A percentile compares a stretch with the other conserved stretches of the same genome.
These are phyloP conservation scores for Tapirus terrestris DNA, from an alignment of 2,113 vertebrate genomes.

Conservation along the genomic window DNA sequence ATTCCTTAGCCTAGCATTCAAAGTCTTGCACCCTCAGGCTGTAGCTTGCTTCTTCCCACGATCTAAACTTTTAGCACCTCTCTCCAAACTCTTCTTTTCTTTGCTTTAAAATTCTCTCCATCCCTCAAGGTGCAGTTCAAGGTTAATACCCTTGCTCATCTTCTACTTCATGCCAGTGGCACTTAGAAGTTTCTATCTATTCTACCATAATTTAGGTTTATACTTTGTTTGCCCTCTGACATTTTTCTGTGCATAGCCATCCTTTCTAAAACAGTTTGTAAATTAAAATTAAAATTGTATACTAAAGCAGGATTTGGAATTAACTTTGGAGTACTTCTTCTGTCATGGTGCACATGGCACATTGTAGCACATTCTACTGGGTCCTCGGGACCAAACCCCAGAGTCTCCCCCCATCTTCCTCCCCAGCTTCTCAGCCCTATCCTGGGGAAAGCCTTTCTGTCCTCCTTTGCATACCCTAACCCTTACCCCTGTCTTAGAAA, in stretches of 20 bases:
- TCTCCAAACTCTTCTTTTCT: too few relatives aligned
- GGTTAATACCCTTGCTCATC: fast-evolving
- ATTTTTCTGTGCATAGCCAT: not conserved
- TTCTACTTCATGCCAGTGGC: too few relatives aligned
- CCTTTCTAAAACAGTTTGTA: not conserved
- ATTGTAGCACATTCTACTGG: not conserved
- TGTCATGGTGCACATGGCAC: fast-evolving
- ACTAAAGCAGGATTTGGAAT: not conserved
- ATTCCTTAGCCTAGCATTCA: not conserved
- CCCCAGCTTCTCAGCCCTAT: not conserved
- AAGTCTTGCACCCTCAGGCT: not conserved
- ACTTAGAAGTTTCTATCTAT: fast-evolving
- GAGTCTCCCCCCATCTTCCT: not conserved
- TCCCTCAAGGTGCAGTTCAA: not conserved
- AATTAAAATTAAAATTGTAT: not conserved
- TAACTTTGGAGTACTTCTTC: not conserved
- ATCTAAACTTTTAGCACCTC: not conserved
- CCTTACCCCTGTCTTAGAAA: not conserved
- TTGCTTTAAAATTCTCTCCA: not conserved
- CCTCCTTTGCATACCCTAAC: not conserved
- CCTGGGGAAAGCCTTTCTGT: not conserved
- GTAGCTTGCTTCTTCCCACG: not conserved
- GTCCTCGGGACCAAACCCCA: not conserved
- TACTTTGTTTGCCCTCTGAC: not conserved
- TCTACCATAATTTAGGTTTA: not conserved